Base-by-base conservation (phyloP, 1,140 invertebrate species). In the Drosophila ananassae region DNA sequence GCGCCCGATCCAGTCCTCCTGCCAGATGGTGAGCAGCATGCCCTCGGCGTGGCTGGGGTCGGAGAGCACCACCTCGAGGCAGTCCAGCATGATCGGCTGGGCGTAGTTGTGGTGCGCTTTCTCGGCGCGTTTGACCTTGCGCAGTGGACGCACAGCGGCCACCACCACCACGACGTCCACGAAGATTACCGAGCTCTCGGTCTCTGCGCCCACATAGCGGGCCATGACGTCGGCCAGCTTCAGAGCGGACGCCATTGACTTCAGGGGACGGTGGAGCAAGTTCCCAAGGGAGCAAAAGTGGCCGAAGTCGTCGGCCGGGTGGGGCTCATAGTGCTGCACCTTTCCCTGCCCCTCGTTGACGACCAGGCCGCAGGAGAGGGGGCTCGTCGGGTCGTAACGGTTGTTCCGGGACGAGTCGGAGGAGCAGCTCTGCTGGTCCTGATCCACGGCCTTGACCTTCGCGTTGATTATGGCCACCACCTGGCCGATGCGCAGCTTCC, bases 271-370 rank as follows among this genome's bases (percentile, higher is more conserved):
- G 46, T 80, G 24, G 87, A 68, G 17, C 93, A 91, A 58, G 24
- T 62, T 12, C 52, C 46, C 61, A 83, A 90, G 57, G 24, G 84
- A 58, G 7, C 6, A 28, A 28, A 24, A 72, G 13, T 28, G 77
- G 61, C 32, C 89, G 25, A 28, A 6, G 3, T 28, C 25, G 5
- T 28, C 87, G 2, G 92, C 90, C 90, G 13, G 89, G 0, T 83
- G 48, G 17, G 21, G 7, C 12, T 58, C 55, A 25, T 91, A 91
- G 69, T 94, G 93, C 5, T 79, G 60, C 30, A 93, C 76, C 12
- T 94, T 92, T 2, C 93, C 77, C 2, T 93, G 91, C 10, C 92
- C 92, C 77, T 95, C 94, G 69, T 93, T 94, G 7, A 95, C 72
- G 2, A 89, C 92, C 17, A 95, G 66, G 2, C 84, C 81, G 44